Conservation (phyloP, 2,888 invertebrate genomes). For the Standfussiana lucernea region DNA sequence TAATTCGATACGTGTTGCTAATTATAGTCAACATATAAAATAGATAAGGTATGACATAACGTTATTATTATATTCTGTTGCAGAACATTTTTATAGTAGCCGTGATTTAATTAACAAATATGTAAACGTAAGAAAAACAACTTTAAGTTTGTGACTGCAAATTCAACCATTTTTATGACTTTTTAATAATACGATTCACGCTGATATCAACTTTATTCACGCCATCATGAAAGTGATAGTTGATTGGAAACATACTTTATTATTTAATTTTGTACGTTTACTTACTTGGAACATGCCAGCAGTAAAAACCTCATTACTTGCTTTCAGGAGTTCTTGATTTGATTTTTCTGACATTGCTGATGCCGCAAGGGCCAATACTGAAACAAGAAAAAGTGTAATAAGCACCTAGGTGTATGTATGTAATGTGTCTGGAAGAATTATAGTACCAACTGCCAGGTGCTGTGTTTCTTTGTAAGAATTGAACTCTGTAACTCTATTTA, state of each 20-base stretch:
- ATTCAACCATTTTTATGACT: neutral
- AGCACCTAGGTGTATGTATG: neutral
- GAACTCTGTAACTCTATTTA: neutral
- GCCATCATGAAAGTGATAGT: neutral
- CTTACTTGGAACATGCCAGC: slow-evolving; percentile 82
- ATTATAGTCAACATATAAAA: neutral
- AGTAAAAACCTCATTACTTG: slow-evolving; percentile 78
- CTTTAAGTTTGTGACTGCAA: neutral
- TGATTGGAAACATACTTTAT: neutral
- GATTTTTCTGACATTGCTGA: slow-evolving; percentile 70
- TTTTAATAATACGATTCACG: neutral
- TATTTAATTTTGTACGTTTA: slow-evolving; percentile 27
- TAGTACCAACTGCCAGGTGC: neutral
- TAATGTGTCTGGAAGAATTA: neutral
- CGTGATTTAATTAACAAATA: neutral
- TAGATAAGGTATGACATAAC: slow-evolving; percentile 19
- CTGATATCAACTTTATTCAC: neutral
- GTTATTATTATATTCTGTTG: neutral
- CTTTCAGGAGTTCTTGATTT: slow-evolving; percentile 64
- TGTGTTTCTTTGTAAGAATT: neutral
- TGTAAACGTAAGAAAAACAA: neutral
- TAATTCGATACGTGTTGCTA: neutral
- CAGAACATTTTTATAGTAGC: neutral
- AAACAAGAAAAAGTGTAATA: slow-evolving; percentile 47
- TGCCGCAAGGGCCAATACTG: slow-evolving; percentile 76